A percentile compares a stretch with the other conserved stretches of the same genome.
phyloP scores from a whole-genome alignment of 2,888 invertebrate genomes.

The Ophonus ardosiacus region DNA sequence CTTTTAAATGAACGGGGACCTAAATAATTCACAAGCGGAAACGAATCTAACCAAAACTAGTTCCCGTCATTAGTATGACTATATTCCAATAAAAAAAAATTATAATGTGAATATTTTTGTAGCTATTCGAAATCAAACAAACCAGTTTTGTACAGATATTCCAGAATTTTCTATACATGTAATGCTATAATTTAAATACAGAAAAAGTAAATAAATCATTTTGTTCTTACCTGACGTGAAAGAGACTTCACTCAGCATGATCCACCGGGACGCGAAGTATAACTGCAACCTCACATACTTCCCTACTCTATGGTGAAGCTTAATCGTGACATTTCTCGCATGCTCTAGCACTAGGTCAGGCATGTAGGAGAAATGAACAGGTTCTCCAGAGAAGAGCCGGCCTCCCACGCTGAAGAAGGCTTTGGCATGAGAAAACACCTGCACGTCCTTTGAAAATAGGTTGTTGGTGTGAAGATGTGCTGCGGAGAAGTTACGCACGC shows the following conservation, averaged over 20 bases:
- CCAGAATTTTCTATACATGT: no score
- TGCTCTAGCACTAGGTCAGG: conserved; percentile 86
- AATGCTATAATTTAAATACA: no score
- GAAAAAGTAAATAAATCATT: background rate
- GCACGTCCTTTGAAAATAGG: conserved; percentile 85
- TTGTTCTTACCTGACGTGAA: conserved; percentile 85
- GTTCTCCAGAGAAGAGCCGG: conserved; percentile 83
- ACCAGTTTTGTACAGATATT: no score
- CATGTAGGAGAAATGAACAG: conserved; percentile 87
- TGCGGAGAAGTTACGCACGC: conserved; percentile 86
- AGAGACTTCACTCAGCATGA: conserved; percentile 90
- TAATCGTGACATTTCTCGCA: conserved; percentile 89
- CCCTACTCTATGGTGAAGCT: conserved; percentile 86
- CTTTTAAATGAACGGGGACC: no score
- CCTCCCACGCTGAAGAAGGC: conserved; percentile 87
- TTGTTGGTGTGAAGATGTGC: conserved; percentile 88
- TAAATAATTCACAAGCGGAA: no score
- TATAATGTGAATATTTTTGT: no score
- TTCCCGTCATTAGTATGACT: no score
- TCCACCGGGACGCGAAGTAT: conserved; percentile 89
- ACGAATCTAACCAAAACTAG: no score
- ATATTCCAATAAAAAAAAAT: no score
- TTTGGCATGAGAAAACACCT: conserved; percentile 88
- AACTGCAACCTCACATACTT: conserved; percentile 86
- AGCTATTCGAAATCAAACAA: no score